Conservation (phyloP, 1,140 invertebrate genomes). For the Diuraphis noxia region DNA sequence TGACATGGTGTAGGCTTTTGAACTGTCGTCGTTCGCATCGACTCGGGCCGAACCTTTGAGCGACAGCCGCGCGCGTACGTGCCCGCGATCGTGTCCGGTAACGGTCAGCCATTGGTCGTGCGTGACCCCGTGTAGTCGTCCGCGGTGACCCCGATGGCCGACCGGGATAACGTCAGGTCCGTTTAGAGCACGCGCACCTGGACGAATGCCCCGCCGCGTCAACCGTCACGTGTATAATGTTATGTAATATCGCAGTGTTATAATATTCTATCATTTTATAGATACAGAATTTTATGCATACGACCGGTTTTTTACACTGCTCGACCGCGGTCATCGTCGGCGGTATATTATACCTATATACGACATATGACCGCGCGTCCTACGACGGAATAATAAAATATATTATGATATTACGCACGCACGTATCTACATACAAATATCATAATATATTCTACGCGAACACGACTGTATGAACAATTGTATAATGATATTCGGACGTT, state of each 20-base stretch:
- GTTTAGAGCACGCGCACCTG: slow-evolving; percentile 43
- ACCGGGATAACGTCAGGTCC: slow-evolving; percentile 48
- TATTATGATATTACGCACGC: background rate
- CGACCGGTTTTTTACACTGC: background rate
- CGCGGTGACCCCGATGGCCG: slow-evolving; percentile 34
- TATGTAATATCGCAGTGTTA: background rate
- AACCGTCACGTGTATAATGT: background rate
- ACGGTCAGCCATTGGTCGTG: slow-evolving; percentile 29
- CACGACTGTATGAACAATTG: background rate
- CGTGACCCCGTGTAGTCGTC: slow-evolving; percentile 26
- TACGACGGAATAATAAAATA: background rate
- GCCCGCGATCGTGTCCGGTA: background rate
- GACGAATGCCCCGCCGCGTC: slow-evolving; percentile 6
- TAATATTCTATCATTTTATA: background rate
- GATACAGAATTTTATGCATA: background rate
- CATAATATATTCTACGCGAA: background rate
- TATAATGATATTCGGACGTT: background rate
- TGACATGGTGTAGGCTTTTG: background rate
- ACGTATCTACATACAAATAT: background rate
- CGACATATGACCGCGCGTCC: background rate
- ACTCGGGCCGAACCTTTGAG: background rate
- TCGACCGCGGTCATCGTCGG: background rate
- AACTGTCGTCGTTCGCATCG: background rate
- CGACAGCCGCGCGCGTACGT: too few species aligned
- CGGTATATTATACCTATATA: background rate